Percentiles rank a stretch among this genome's conserved stretches.
These are phyloP conservation scores for Picus viridis DNA, from an alignment of 2,797 vertebrate genomes.

Conservation along the genomic window DNA sequence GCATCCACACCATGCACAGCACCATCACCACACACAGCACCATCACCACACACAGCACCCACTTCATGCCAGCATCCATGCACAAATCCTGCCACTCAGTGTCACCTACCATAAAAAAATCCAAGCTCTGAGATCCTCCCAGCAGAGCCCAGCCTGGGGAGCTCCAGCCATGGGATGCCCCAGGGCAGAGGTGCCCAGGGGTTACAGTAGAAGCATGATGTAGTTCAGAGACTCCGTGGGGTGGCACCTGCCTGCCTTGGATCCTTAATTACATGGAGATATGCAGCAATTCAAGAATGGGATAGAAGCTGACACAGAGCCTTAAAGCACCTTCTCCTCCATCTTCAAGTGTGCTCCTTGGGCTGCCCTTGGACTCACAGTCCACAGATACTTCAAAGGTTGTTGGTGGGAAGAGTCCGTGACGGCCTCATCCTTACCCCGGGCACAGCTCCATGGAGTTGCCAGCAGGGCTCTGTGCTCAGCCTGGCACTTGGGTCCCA, in stretches of 20 bases:
- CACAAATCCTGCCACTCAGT: constrained; percentile 29
- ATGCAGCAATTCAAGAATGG: neutral
- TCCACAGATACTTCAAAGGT: accelerated
- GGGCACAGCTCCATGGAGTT: accelerated
- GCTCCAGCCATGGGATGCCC: neutral
- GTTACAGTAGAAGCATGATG: neutral
- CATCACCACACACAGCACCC: neutral
- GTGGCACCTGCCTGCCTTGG: neutral
- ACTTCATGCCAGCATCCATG: accelerated
- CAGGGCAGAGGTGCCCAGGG: neutral
- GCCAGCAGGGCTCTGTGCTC: neutral
- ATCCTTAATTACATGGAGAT: neutral
- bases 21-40: neutral
- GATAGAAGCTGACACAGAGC: neutral
- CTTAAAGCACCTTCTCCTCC: neutral
- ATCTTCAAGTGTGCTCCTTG: neutral
- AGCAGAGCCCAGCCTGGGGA: neutral
- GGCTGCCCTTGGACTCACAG: neutral
- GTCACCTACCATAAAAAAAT: constrained; percentile 8
- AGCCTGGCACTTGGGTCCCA: neutral
- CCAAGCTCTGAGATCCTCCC: neutral
- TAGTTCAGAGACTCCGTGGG: neutral
- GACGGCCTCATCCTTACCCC: neutral
- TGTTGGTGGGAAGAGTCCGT: neutral
- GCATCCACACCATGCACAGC: neutral